Percentiles rank a stretch among this genome's conserved stretches.
Evolutionary conservation across 2,797 vertebrate species (phyloP).

Genomic region (Antrozous pallidus): DNA sequence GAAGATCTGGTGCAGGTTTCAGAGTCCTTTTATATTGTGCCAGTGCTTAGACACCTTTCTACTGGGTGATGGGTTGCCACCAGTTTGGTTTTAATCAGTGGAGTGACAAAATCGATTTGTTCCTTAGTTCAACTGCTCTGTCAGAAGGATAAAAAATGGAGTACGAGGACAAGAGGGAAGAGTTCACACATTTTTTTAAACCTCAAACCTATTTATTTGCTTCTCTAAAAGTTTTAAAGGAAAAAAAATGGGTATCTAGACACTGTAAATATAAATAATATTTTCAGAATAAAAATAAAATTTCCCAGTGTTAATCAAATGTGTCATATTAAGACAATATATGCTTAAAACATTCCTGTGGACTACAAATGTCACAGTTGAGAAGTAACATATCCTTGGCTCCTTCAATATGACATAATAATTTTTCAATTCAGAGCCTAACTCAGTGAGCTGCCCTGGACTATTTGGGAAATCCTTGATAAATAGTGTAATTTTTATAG

Average conservation of each 20-base stretch:
- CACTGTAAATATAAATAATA: background rate
- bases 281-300: slow-evolving; percentile 35
- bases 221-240: background rate
- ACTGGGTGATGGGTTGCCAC: background rate
- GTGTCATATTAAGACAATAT: background rate
- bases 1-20: background rate
- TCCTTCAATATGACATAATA: background rate
- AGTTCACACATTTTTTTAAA: background rate
- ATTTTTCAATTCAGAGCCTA: background rate
- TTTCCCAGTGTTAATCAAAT: background rate
- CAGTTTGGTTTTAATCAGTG: slow-evolving; percentile 7
- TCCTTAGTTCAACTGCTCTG: slow-evolving; percentile 26
- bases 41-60: background rate
- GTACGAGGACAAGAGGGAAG: background rate
- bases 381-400: background rate
- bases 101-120: slow-evolving; percentile 48
- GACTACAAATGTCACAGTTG: background rate
- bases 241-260: background rate
- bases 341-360: background rate
- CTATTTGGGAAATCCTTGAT: background rate
- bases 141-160: slow-evolving; percentile 46
- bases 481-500: background rate
- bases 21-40: background rate
- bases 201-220: background rate
- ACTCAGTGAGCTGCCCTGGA: background rate